Conservation (phyloP, 2,888 invertebrate genomes). For the Tryphoninae sp. region DNA sequence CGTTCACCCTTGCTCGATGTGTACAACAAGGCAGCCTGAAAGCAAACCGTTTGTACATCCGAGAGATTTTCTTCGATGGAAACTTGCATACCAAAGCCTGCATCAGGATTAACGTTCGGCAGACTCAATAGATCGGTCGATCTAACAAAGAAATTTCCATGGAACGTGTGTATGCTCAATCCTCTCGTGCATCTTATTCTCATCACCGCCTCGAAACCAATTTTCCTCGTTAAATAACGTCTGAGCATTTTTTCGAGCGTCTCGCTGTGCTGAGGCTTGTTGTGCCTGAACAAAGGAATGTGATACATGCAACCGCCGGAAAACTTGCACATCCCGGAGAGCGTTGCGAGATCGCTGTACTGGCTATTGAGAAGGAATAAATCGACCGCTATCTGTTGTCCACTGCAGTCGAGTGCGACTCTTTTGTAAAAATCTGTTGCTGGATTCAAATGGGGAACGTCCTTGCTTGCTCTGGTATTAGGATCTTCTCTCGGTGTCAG, state of each 20-base stretch:
- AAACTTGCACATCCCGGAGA: slow-evolving; percentile 96
- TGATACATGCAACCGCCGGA: slow-evolving; percentile 97
- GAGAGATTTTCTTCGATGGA: slow-evolving; percentile 95
- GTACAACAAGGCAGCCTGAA: slow-evolving; percentile 98
- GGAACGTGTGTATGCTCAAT: slow-evolving; percentile 97
- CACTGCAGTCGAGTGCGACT: slow-evolving; percentile 97
- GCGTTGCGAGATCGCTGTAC: slow-evolving; percentile 96
- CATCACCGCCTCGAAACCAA: slow-evolving; percentile 99
- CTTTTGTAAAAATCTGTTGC: slow-evolving; percentile 99
- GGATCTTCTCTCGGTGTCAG: slow-evolving; percentile 92
- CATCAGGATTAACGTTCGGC: slow-evolving; percentile 98
- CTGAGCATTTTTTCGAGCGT: slow-evolving; percentile 89
- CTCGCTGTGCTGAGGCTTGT: slow-evolving; percentile 87
- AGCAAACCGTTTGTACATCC: slow-evolving; percentile 94
- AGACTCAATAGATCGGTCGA: slow-evolving; percentile 97
- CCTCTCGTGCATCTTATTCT: slow-evolving; percentile 97
- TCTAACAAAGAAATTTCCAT: slow-evolving; percentile 99
- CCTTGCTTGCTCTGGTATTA: slow-evolving; percentile 90
- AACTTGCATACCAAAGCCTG: slow-evolving; percentile 98
- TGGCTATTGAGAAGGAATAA: slow-evolving; percentile 96
- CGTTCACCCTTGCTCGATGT: slow-evolving; percentile 98
- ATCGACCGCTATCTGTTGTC: slow-evolving; percentile 97
- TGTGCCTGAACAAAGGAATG: slow-evolving; percentile 92
- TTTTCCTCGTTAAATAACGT: slow-evolving; percentile 96
- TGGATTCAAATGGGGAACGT: slow-evolving; percentile 94